These are phyloP conservation scores for Girardia tigrina DNA, from an alignment of 2,888 invertebrate genomes.

Conservation along the genomic window DNA sequence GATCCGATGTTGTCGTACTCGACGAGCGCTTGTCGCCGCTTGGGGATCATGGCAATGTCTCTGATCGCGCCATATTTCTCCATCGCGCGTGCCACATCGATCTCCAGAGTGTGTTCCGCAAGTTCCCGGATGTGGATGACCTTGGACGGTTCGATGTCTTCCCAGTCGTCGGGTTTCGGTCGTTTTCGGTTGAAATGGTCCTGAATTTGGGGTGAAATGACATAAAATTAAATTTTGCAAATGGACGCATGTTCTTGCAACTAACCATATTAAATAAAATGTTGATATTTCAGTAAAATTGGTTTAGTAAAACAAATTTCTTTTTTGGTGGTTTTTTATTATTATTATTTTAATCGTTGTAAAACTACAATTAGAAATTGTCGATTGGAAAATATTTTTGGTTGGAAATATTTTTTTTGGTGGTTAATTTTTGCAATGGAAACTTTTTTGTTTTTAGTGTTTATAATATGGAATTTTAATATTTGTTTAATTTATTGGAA, in stretches of 20 bases:
- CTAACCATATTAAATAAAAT: not conserved
- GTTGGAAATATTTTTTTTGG: no score
- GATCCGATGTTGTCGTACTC: constrained; percentile 49
- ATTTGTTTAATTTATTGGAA: no score
- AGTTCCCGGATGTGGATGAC: constrained; percentile 53
- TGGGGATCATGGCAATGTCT: constrained; percentile 44
- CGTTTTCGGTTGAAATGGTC: constrained; percentile 10
- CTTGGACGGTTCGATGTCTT: constrained; percentile 44
- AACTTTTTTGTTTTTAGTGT: no score
- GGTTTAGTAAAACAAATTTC: not conserved
- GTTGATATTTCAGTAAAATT: not conserved
- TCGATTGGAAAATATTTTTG: no score
- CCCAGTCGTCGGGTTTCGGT: constrained; percentile 28
- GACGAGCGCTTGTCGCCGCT: constrained; percentile 46
- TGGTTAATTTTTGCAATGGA: no score
- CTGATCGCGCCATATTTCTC: constrained; percentile 51
- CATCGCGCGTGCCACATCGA: constrained; percentile 52
- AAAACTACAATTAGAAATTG: no score
- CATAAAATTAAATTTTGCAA: no score
- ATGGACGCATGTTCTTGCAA: no score
- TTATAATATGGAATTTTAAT: no score
- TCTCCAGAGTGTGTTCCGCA: constrained; percentile 49
- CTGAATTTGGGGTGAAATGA: no score
- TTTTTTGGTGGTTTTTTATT: no score
- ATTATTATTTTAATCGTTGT: no score